Evolutionary conservation across 1,140 invertebrate species (phyloP).

Genomic region (Aphidius gifuensis): DNA sequence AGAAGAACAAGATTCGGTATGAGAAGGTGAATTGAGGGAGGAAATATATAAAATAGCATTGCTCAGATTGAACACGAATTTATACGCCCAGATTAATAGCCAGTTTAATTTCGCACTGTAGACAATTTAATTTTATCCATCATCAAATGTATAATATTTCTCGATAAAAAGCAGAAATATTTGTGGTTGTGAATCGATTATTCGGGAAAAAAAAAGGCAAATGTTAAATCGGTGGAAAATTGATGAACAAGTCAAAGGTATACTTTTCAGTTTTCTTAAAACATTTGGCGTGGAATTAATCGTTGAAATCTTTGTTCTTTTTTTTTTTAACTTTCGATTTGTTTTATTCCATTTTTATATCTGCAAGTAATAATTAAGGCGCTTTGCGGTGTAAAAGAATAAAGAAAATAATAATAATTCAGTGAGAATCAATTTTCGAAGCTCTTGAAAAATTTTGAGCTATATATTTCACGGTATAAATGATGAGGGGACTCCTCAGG

Average conservation of each 20-base stretch:
- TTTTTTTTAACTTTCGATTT: background rate
- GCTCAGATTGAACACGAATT: constrained; percentile 17
- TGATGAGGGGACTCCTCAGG: constrained; percentile 39
- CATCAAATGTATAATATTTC: too few species aligned
- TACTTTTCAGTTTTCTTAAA: constrained; percentile 7
- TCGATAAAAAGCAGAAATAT: background rate
- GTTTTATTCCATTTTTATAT: background rate
- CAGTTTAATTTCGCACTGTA: background rate
- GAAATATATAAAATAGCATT: constrained; percentile 19
- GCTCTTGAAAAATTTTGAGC: constrained; percentile 41
- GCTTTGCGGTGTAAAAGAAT: constrained; percentile 49
- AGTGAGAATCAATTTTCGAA: constrained; percentile 56
- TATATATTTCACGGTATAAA: constrained; percentile 53
- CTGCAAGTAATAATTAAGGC: constrained; percentile 50
- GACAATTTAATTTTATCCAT: too few species aligned
- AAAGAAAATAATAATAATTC: constrained; percentile 39
- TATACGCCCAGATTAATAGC: constrained; percentile 6
- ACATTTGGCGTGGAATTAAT: constrained; percentile 10
- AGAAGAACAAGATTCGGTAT: constrained; percentile 23
- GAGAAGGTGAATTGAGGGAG: constrained; percentile 23
- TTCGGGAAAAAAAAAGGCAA: background rate
- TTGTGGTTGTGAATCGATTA: background rate
- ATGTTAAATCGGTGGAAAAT: constrained; percentile 10
- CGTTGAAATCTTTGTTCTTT: constrained; percentile 7
- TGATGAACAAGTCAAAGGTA: background rate